Percentiles rank a stretch among this genome's conserved stretches.
phyloP scores from a whole-genome alignment of 2,113 vertebrate species.

The Gasterosteus nipponicus region DNA sequence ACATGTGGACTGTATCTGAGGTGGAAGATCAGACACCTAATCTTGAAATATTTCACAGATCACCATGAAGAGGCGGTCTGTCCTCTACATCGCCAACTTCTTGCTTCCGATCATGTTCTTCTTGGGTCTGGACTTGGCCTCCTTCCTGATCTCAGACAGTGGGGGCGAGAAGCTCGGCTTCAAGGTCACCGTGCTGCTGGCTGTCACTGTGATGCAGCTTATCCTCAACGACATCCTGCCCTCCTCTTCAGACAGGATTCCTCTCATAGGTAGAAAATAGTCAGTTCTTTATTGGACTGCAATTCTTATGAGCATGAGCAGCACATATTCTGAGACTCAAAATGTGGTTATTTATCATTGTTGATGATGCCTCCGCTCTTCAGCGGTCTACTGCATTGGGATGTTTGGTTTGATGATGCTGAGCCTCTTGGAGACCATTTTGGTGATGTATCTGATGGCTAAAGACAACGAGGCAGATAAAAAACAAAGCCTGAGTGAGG shows the following conservation, averaged over 20 bases:
- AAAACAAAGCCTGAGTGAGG: neutral
- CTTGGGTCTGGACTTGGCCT: conserved; percentile 81
- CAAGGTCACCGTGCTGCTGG: conserved; percentile 75
- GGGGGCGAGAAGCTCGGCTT: conserved; percentile 81
- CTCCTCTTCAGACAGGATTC: conserved; percentile 65
- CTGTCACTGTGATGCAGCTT: conserved; percentile 77
- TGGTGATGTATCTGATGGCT: conserved; percentile 73
- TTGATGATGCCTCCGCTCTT: neutral
- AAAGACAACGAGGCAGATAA: conserved; percentile 6
- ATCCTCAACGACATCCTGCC: conserved; percentile 80
- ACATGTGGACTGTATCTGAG: too few relatives aligned
- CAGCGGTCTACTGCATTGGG: conserved; percentile 70
- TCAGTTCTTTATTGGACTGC: neutral
- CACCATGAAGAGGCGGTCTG: conserved; percentile 75
- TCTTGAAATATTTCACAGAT: conserved; percentile 67
- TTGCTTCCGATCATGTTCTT: conserved; percentile 81
- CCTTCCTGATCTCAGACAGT: conserved; percentile 79
- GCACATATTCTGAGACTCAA: neutral
- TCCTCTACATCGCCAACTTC: conserved; percentile 82
- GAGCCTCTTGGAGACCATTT: conserved; percentile 79
- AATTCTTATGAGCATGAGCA: neutral
- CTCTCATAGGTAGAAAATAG: conserved; percentile 71
- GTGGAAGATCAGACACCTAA: too few relatives aligned
- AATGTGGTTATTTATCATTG: neutral
- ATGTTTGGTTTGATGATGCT: conserved; percentile 82